Conservation (phyloP, 2,797 vertebrate genomes). For the Melanotaenia boesemani region DNA sequence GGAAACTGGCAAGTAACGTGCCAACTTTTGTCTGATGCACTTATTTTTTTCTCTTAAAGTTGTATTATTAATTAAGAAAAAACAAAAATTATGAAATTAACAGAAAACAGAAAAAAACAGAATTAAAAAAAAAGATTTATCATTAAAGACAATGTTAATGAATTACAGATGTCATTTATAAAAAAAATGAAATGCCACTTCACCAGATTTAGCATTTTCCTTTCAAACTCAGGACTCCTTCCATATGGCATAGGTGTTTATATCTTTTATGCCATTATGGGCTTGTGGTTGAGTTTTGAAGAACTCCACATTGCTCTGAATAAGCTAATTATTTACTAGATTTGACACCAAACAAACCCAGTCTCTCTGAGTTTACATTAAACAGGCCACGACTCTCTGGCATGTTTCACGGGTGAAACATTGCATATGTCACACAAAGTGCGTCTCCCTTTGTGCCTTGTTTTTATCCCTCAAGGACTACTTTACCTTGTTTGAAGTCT, state of each 20-base stretch:
- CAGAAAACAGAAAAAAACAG: too few species aligned
- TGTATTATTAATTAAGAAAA: too few species aligned
- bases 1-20: background rate
- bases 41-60: background rate
- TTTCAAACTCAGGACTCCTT: slow-evolving; percentile 29
- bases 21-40: background rate
- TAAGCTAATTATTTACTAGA: slow-evolving; percentile 79
- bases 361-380: slow-evolving; percentile 71
- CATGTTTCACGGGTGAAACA: slow-evolving; percentile 70
- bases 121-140: background rate
- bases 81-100: too few species aligned
- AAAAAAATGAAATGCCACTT: background rate
- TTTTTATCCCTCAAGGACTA: slow-evolving; percentile 75
- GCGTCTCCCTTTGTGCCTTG: slow-evolving; percentile 66
- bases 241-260: slow-evolving; percentile 57
- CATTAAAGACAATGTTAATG: background rate
- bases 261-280: slow-evolving; percentile 52
- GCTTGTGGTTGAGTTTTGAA: slow-evolving; percentile 54
- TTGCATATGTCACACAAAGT: slow-evolving; percentile 69
- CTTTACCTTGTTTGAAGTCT: slow-evolving; percentile 83
- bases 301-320: slow-evolving; percentile 68
- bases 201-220: slow-evolving; percentile 9
- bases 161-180: background rate
- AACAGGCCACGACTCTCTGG: slow-evolving; percentile 66
- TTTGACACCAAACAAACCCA: slow-evolving; percentile 78